phyloP scores from a whole-genome alignment of 2,113 vertebrate genomes.

The Panurus biarmicus region DNA sequence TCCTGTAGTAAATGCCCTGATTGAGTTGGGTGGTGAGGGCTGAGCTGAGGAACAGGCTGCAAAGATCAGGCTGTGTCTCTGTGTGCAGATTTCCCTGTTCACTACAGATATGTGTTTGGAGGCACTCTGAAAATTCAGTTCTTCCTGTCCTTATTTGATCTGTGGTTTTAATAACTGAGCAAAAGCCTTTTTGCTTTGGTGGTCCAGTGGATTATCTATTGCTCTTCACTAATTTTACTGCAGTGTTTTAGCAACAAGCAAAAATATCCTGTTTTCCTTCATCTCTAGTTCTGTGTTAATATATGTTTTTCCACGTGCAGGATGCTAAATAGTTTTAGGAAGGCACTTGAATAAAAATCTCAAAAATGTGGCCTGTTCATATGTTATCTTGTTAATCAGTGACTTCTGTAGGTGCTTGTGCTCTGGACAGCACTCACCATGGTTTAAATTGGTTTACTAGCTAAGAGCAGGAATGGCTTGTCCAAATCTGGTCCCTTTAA shows the following conservation, averaged over 20 bases:
- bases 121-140: neutral
- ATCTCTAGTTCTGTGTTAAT: neutral
- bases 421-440: neutral
- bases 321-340: conserved; percentile 56
- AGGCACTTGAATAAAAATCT: conserved; percentile 46
- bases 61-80: neutral
- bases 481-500: neutral
- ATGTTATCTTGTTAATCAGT: conserved; percentile 45
- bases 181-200: conserved; percentile 20
- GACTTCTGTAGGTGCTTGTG: neutral
- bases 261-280: conserved; percentile 39
- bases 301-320: conserved; percentile 29
- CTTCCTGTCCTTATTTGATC: conserved; percentile 1
- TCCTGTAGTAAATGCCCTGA: neutral
- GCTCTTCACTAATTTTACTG: neutral
- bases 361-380: conserved; percentile 46
- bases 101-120: neutral
- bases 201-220: conserved; percentile 14
- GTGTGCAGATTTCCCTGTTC: neutral
- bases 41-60: neutral
- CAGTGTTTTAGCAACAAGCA: neutral
- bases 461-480: neutral
- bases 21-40: neutral
- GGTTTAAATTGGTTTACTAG: neutral
- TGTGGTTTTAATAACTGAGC: neutral